These are phyloP conservation scores for Spheniscus mendiculus DNA, from an alignment of 2,113 vertebrate genomes.

Conservation along the genomic window DNA sequence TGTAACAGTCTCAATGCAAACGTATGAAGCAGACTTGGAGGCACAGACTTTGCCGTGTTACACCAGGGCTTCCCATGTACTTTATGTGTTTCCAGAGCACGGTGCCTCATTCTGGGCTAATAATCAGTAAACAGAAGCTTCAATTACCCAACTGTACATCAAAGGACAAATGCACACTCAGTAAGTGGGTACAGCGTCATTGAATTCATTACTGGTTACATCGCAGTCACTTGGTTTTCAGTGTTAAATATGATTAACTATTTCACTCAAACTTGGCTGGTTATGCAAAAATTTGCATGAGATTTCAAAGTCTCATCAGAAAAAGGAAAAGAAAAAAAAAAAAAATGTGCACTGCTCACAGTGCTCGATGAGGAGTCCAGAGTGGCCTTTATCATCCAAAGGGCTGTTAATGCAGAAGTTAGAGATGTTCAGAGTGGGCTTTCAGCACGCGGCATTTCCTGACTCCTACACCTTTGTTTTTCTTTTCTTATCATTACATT, in stretches of 20 bases:
- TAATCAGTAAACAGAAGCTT: background rate
- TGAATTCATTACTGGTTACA: background rate
- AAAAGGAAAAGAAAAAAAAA: background rate
- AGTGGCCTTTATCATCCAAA: background rate
- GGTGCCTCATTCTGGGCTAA: background rate
- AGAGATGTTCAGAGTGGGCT: background rate
- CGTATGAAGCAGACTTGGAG: background rate
- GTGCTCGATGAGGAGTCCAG: background rate
- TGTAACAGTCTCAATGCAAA: background rate
- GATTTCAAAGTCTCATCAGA: background rate
- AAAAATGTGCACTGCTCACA: fast-evolving
- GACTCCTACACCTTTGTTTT: background rate
- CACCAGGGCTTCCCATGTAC: fast-evolving
- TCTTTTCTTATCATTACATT: background rate
- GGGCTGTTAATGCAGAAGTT: background rate
- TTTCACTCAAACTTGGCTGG: background rate
- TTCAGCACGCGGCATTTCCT: background rate
- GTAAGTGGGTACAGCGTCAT: background rate
- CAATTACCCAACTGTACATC: background rate
- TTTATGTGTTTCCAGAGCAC: background rate
- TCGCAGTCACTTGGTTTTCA: fast-evolving
- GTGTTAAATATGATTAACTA: background rate
- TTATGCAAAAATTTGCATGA: background rate
- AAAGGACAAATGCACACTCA: background rate
- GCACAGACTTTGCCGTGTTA: fast-evolving